Percentiles rank a stretch among this genome's conserved stretches.
phyloP scores from a whole-genome alignment of 1,140 invertebrate species.

The Steinernema feltiae region DNA sequence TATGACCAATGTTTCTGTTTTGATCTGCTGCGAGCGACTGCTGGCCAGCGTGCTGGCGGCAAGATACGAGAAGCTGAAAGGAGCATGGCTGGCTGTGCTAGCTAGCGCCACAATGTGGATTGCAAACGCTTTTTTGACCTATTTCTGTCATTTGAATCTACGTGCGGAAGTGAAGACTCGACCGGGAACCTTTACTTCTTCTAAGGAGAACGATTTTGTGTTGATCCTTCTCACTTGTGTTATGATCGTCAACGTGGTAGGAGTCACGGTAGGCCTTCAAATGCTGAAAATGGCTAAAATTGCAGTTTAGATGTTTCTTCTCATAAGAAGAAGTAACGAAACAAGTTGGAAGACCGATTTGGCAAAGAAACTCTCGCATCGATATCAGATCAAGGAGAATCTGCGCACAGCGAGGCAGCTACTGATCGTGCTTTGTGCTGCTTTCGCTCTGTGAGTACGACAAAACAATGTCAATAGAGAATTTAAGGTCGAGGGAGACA shows the following conservation, averaged over 20 bases:
- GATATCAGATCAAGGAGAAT: constrained; percentile 2
- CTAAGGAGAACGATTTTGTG: neutral
- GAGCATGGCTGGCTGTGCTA: neutral
- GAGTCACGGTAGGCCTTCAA: neutral
- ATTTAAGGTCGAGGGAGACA: too few relatives aligned
- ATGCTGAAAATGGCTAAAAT: neutral
- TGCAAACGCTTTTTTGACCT: neutral
- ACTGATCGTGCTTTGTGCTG: neutral
- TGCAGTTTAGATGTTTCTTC: neutral
- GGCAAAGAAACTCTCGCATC: neutral
- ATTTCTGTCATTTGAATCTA: neutral
- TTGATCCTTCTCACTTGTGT: neutral
- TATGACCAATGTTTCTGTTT: neutral
- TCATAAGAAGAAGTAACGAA: neutral
- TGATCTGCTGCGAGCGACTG: neutral
- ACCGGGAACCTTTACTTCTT: neutral
- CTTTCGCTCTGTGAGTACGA: neutral
- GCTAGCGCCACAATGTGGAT: neutral
- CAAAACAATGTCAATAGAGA: neutral
- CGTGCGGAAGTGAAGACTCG: neutral
- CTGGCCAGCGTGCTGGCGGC: neutral
- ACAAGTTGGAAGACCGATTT: neutral
- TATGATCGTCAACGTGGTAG: neutral
- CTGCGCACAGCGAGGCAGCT: neutral
- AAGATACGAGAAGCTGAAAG: neutral